Evolutionary conservation across 2,888 invertebrate genomes (phyloP).

Genomic region (Cheilosia scutellata): DNA sequence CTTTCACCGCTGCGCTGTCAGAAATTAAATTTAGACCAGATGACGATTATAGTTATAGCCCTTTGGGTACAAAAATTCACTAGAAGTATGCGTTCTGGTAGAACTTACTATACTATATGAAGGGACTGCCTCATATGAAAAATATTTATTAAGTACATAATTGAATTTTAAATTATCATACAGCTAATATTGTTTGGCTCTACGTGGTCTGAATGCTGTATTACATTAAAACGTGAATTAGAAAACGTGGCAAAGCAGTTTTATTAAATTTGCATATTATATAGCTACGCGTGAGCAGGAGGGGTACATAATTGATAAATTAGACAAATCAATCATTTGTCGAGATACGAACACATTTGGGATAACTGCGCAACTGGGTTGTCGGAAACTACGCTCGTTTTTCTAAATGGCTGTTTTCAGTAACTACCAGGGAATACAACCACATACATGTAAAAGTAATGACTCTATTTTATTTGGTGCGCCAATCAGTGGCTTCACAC

Average conservation of each 20-base stretch:
- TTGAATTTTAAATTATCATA: slow-evolving; percentile 8
- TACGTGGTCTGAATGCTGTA: slow-evolving; percentile 40
- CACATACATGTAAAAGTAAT: too few species aligned
- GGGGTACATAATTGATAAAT: not conserved
- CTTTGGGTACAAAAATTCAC: not conserved
- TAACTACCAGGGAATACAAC: too few species aligned
- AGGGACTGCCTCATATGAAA: slow-evolving; percentile 13
- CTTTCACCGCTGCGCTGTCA: slow-evolving; percentile 44
- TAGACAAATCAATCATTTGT: slow-evolving; percentile 34
- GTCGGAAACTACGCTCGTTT: too few species aligned
- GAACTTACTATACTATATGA: not conserved
- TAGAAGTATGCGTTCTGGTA: not conserved
- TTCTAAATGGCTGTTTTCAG: too few species aligned
- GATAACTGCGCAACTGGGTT: too few species aligned
- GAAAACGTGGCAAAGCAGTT: slow-evolving; percentile 1
- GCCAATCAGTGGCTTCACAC: too few species aligned
- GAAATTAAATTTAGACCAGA: slow-evolving; percentile 44
- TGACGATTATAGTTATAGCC: not conserved
- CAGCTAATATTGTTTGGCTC: not conserved
- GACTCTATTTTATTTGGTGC: too few species aligned
- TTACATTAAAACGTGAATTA: not conserved
- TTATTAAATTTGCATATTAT: slow-evolving; percentile 30
- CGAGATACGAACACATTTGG: not conserved
- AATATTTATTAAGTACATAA: slow-evolving; percentile 28
- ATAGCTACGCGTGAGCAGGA: not conserved